Evolutionary conservation across 2,797 vertebrate genomes (phyloP).

Genomic region (Peromyscus aztecus): DNA sequence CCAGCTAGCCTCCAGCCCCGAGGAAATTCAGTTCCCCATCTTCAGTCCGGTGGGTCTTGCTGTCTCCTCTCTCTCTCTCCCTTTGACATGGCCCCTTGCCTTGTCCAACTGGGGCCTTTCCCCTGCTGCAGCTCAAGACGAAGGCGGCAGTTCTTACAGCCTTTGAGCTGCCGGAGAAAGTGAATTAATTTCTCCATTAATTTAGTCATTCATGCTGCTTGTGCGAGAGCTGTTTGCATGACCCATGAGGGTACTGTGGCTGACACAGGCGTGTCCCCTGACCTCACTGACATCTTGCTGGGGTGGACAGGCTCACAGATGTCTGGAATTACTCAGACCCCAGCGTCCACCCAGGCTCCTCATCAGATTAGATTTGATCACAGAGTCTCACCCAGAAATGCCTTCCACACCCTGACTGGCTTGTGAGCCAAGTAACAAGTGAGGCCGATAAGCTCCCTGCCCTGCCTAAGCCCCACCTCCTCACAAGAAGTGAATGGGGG

Average conservation of each 20-base stretch:
- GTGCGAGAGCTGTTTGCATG: not conserved
- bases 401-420: not conserved
- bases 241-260: not conserved
- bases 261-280: not conserved
- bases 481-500: not conserved
- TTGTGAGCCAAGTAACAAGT: not conserved
- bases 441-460: not conserved
- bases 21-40: not conserved
- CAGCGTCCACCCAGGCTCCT: not conserved
- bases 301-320: not conserved
- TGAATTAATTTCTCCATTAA: not conserved
- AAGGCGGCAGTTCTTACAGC: not conserved
- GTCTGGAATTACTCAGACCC: not conserved
- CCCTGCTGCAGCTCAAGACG: not conserved
- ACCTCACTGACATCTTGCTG: not conserved
- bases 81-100: fast-evolving
- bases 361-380: not conserved
- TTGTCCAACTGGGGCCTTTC: not conserved
- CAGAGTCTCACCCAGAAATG: too few relatives aligned
- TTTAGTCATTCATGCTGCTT: not conserved
- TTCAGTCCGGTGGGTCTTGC: not conserved
- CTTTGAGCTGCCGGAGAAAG: not conserved
- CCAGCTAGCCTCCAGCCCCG: fast-evolving
- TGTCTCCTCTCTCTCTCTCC: not conserved
- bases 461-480: too few relatives aligned